Evolutionary conservation across 53 echinoderm and acorn worm species (phyloP).

Genomic region (Astropecten irregularis): DNA sequence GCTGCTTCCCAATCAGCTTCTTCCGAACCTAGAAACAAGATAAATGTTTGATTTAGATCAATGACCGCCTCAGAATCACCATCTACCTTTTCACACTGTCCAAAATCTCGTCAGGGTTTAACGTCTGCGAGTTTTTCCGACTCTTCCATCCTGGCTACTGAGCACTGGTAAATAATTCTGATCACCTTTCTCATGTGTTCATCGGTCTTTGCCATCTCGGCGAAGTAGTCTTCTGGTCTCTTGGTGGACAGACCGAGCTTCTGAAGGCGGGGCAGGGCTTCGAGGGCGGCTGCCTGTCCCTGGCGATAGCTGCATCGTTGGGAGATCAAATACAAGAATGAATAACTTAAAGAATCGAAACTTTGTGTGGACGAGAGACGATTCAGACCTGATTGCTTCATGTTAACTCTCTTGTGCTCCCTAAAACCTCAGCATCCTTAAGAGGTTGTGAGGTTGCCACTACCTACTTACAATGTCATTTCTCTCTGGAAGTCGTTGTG

Average conservation of each 20-base stretch:
- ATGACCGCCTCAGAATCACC: no score
- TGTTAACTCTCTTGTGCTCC: no score
- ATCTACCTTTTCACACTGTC: no score
- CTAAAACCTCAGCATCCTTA: no score
- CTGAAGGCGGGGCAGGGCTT: slow-evolving; percentile 79
- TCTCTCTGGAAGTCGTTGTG: slow-evolving; percentile 93
- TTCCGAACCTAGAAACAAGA: slow-evolving; percentile 70
- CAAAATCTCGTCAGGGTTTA: no score
- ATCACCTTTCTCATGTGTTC: slow-evolving; percentile 96
- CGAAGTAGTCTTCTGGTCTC: slow-evolving; percentile 97
- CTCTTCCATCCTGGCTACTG: no score
- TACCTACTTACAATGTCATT: slow-evolving; percentile 95
- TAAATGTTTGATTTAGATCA: background rate
- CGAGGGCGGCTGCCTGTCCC: slow-evolving; percentile 88
- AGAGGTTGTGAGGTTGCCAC: no score
- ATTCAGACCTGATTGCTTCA: no score
- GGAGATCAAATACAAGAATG: background rate
- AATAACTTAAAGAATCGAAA: no score
- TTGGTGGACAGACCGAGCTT: slow-evolving; percentile 72
- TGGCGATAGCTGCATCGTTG: slow-evolving; percentile 92
- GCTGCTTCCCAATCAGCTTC: slow-evolving; percentile 82
- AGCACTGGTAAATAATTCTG: no score
- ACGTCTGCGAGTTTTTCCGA: no score
- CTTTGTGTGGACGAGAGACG: no score
- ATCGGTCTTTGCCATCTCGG: slow-evolving; percentile 99